Conservation (phyloP, 2,797 vertebrate genomes). For the Florisuga fusca region DNA sequence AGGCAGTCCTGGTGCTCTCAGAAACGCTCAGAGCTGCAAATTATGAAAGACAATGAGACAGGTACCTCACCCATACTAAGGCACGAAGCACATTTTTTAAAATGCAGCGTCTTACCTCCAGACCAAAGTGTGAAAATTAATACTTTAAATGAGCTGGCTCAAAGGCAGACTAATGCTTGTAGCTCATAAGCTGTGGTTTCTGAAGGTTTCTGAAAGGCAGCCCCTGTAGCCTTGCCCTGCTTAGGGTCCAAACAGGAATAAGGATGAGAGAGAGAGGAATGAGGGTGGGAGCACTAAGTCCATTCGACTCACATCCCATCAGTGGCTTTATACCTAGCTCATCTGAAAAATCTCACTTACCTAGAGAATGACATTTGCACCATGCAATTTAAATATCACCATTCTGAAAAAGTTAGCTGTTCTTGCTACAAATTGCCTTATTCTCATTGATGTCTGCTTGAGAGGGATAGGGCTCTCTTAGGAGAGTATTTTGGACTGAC, state of each 20-base stretch:
- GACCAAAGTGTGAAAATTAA: not conserved
- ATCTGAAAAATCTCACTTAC: not conserved
- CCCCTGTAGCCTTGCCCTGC: not conserved
- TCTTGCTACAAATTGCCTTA: not conserved
- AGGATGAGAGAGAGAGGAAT: not conserved
- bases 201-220: not conserved
- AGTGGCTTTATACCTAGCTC: not conserved
- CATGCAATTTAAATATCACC: not conserved
- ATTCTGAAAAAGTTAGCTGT: not conserved
- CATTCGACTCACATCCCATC: not conserved
- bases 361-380: not conserved
- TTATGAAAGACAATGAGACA: not conserved
- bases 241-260: accelerated
- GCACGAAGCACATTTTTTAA: not conserved
- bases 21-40: not conserved
- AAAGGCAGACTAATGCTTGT: not conserved
- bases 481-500: not conserved
- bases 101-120: not conserved
- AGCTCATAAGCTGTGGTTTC: not conserved
- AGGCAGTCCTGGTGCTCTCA: not conserved
- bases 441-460: not conserved
- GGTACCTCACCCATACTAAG: not conserved
- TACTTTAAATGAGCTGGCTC: not conserved
- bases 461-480: not conserved
- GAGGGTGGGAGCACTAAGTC: not conserved